These are phyloP conservation scores for Sterna hirundo DNA, from an alignment of 2,113 vertebrate species.

Conservation along the genomic window DNA sequence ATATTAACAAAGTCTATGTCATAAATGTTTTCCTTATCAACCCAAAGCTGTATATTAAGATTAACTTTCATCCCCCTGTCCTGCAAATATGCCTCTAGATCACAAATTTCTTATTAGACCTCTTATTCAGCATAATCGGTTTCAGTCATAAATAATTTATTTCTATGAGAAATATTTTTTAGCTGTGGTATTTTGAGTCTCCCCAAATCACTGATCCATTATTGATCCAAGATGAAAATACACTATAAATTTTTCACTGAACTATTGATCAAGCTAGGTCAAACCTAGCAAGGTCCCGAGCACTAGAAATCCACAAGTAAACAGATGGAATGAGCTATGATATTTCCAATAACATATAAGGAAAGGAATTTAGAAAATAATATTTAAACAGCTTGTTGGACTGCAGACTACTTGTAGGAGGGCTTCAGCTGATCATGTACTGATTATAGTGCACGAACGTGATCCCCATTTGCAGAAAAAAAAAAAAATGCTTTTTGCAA, in stretches of 20 bases:
- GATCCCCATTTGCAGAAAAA: neutral
- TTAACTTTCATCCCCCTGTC: neutral
- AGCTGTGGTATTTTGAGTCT: neutral
- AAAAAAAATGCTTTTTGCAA: neutral
- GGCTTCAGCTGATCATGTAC: neutral
- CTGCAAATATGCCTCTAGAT: neutral
- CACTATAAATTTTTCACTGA: neutral
- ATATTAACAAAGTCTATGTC: neutral
- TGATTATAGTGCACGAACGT: neutral
- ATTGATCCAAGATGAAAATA: neutral
- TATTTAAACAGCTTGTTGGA: neutral
- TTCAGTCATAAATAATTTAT: neutral
- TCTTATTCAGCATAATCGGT: neutral
- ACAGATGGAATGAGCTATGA: neutral
- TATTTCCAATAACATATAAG: neutral
- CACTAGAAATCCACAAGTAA: neutral
- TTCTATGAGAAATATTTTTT: neutral
- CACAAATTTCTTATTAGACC: neutral
- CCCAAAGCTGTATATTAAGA: neutral
- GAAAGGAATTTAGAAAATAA: slow-evolving; percentile 22
- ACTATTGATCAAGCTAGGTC: neutral
- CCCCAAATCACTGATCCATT: neutral
- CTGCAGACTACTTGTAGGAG: neutral
- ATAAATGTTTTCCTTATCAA: neutral
- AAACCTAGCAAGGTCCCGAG: neutral